Evolutionary conservation across 2,113 vertebrate genomes (phyloP).

Genomic region (Formicarius rufipectus): DNA sequence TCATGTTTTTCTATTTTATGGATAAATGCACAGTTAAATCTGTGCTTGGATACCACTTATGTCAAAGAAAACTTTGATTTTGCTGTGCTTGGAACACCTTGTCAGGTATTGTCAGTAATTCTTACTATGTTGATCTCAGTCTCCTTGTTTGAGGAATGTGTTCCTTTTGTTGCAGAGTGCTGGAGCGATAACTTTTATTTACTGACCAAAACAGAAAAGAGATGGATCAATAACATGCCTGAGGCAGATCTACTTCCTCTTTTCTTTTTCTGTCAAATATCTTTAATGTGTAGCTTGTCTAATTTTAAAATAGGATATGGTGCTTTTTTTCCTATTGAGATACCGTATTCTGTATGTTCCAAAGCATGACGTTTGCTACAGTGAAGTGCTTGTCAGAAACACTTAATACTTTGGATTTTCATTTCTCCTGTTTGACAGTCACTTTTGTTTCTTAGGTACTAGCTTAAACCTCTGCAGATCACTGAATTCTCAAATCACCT

Average conservation of each 20-base stretch:
- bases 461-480: neutral
- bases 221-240: neutral
- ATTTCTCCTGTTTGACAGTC: neutral
- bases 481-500: neutral
- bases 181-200: neutral
- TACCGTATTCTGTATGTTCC: neutral
- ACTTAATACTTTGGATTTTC: neutral
- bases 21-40: neutral
- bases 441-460: neutral
- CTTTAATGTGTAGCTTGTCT: neutral
- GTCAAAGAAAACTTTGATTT: neutral
- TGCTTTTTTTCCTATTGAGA: neutral
- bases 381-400: neutral
- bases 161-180: neutral
- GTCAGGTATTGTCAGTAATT: neutral
- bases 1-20: neutral
- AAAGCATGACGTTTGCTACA: neutral
- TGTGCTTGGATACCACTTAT: neutral
- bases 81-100: neutral
- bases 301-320: neutral
- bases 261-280: neutral
- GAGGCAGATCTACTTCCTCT: neutral
- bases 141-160: neutral
- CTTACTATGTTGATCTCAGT: rapidly evolving
- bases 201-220: neutral